These are phyloP conservation scores for Phocides pigmalion DNA, from an alignment of 1,140 invertebrate species.

Conservation along the genomic window DNA sequence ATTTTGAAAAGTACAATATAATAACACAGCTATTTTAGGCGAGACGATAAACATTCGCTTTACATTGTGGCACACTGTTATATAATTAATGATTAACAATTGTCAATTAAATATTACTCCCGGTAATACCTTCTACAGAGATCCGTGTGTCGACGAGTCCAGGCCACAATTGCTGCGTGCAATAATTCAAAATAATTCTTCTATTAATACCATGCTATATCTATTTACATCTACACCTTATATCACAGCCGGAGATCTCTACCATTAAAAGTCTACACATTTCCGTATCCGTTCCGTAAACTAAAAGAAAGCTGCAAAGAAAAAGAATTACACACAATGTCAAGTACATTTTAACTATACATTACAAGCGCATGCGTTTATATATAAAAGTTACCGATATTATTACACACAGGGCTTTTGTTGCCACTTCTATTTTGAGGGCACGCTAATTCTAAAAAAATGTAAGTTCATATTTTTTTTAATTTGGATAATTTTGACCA, in stretches of 20 bases:
- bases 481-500: too few species aligned
- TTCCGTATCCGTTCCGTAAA: slow-evolving; percentile 80
- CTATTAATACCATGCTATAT: slow-evolving; percentile 59
- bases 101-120: slow-evolving; percentile 71
- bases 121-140: slow-evolving; percentile 80
- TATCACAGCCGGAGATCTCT: slow-evolving; percentile 76
- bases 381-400: too few species aligned
- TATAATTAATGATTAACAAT: slow-evolving; percentile 21
- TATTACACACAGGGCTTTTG: too few species aligned
- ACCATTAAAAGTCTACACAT: slow-evolving; percentile 77
- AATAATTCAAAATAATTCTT: slow-evolving; percentile 66
- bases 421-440: too few species aligned
- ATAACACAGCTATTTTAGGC: neutral
- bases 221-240: slow-evolving; percentile 64
- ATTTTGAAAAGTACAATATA: neutral
- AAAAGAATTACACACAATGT: slow-evolving; percentile 55
- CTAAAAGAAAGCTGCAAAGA: slow-evolving; percentile 80
- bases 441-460: too few species aligned
- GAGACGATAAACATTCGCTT: neutral
- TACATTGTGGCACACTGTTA: slow-evolving; percentile 46
- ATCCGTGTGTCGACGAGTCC: slow-evolving; percentile 80
- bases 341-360: slow-evolving; percentile 1
- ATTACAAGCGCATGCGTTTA: too few species aligned
- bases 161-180: slow-evolving; percentile 82
- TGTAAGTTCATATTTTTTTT: too few species aligned